These are phyloP conservation scores for Brachyhypopomus gauderio DNA, from an alignment of 2,113 vertebrate species.

Conservation along the genomic window DNA sequence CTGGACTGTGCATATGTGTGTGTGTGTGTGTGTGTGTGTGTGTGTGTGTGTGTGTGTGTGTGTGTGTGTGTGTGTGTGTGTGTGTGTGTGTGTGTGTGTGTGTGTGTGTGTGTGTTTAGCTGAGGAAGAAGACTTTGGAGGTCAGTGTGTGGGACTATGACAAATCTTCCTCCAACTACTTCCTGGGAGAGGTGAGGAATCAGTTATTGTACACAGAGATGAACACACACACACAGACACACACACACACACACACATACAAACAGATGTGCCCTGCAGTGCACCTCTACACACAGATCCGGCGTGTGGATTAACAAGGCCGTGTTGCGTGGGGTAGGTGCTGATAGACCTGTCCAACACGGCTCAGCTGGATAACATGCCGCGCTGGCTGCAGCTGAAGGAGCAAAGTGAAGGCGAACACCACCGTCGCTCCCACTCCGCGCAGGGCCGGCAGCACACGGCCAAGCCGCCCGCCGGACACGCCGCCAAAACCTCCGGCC, in stretches of 20 bases:
- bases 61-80: conserved; percentile 56
- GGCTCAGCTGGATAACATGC: conserved; percentile 88
- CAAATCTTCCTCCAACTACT: conserved; percentile 95
- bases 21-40: no score
- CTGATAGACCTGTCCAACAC: conserved; percentile 91
- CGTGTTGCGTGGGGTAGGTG: conserved; percentile 74
- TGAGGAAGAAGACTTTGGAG: conserved; percentile 98
- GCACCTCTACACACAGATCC: background rate
- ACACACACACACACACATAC: background rate
- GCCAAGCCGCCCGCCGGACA: conserved; percentile 90
- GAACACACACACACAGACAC: background rate
- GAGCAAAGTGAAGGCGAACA: conserved; percentile 93
- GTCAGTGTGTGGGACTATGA: conserved; percentile 99
- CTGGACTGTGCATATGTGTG: conserved; percentile 10
- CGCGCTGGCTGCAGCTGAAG: conserved; percentile 90
- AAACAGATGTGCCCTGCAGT: background rate
- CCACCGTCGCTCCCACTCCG: conserved; percentile 86
- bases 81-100: conserved; percentile 40
- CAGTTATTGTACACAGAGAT: background rate
- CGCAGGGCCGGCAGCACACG: conserved; percentile 83
- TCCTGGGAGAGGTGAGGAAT: conserved; percentile 93
- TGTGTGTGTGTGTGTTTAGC: conserved; percentile 71
- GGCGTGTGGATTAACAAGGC: background rate
- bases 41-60: conserved; percentile 26
- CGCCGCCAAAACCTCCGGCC: conserved; percentile 79